Base-by-base conservation (phyloP, 2,113 vertebrate species). In the Percopsis transmontana region DNA sequence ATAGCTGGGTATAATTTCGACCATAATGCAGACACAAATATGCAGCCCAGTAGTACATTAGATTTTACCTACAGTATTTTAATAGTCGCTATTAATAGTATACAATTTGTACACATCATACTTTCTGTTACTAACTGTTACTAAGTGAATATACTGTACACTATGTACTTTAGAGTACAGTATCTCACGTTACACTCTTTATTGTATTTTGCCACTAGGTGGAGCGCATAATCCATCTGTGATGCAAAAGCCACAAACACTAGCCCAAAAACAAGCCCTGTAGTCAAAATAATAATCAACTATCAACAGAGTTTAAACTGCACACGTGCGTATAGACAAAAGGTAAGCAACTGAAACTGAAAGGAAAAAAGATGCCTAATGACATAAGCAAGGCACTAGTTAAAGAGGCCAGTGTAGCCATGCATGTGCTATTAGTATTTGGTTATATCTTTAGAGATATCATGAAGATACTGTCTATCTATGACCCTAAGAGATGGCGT, bases 401-500 rank as follows among this genome's bases (percentile, higher is more conserved):
- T 53, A 60, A 33, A 38, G 38, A 51, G 13, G 33, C 21, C 53
- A 45, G 39, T 58, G 58, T 38, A 50, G 44, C 33, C 65, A 53
- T 57, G 47, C 73, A 65, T 21, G 39, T 56, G 55, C 50, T 8
- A 63, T 45, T 53, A 53, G 51, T 53, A 19, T 21, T 20, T 21
- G 45, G 45, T 15, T 7, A 48, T 48, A 6, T 19, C 15, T 48
- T n/a, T 48, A 18, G 10, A 3, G 13, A 53, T 23, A 53, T 23
- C 10, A 24, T 23, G 51, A 21, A 19, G n/a, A 48, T 48, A 48
- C 45, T 19, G 51, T 23, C 2, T 24, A 50, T 50, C n/a, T 50
- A 50, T 19, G 2, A 50, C 20, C 12, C 23, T 7, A 33, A 1
- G 23, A 53, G 9, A 53, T 23, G 12, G 21, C 1, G 21, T 53